phyloP scores from a whole-genome alignment of 2,797 vertebrate genomes.

The Furcifer pardalis region DNA sequence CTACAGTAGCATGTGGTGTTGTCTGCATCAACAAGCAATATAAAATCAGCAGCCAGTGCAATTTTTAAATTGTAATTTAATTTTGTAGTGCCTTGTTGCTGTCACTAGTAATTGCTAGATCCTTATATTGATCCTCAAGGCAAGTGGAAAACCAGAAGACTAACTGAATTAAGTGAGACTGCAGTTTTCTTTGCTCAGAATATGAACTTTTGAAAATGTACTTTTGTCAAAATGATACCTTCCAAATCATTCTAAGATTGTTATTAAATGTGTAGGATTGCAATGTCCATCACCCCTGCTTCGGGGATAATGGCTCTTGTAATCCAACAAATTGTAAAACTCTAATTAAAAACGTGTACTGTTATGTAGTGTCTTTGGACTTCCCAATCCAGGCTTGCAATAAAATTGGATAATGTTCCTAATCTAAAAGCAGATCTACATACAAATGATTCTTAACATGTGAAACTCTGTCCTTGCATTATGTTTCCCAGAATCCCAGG shows the following conservation, averaged over 20 bases:
- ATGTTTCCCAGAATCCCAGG: not conserved
- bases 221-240: not conserved
- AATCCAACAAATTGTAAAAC: not conserved
- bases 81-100: conserved; percentile 8
- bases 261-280: no score
- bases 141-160: conserved; percentile 4
- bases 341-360: not conserved
- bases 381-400: not conserved
- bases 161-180: conserved; percentile 5
- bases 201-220: not conserved
- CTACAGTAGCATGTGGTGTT: not conserved
- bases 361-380: not conserved
- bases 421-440: not conserved
- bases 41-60: conserved; percentile 22
- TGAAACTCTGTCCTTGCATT: not conserved
- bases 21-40: not conserved
- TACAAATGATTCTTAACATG: not conserved
- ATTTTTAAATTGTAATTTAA: conserved; percentile 5
- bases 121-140: not conserved
- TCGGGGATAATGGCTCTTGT: not conserved
- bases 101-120: not conserved
- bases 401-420: not conserved
- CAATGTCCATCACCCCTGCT: not conserved
- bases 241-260: no score
- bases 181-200: conserved; percentile 9